Base-by-base conservation (phyloP, 1,140 invertebrate species). In the Euschistus heros region DNA sequence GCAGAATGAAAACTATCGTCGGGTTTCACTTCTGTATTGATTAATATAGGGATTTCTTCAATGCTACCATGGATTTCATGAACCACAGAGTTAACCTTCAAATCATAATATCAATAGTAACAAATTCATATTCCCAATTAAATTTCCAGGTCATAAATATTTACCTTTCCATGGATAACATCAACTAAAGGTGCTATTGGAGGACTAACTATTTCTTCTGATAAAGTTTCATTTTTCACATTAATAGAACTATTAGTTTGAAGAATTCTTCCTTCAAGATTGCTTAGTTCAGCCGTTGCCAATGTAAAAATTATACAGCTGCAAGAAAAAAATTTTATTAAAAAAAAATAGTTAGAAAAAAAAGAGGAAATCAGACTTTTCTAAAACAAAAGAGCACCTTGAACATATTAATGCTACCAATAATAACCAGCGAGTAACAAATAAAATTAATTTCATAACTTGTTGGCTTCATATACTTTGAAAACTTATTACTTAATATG, bases 41-140 rank as follows among this genome's bases (percentile, higher is more conserved):
- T 24, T 26, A 57, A 57, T 37, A 37, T 37, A 10, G 64, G 54
- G 8, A 65, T 24, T 15, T 65, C 64, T 22, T 61, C 64, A 6
- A 66, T 66, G 18, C 64, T 61, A 17, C 55, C 64, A 46, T 42
- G 55, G 7, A 66, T 55, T 46, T 66, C 64, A 42, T 66, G 64
- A 61, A 57, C 44, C 15, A 61, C 64, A 30, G 64, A 61, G 18
- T 66, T 66, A 33, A 61, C 20, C 59, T 61, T 26, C 8, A 24
- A 46, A 57, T 24, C 15, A 55, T 3, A 64, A 30, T 1, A 37
- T 37, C 1, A 37, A 10, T 37, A 37, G 33, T 13, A 37, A 37
- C 13, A 1, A 10, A 37, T 37, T 37, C 33, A 10, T 37, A 37
- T 37, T 10, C 33, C 33, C 8, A 26, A 17, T 60, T 42, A 13